phyloP scores from a whole-genome alignment of 1,140 invertebrate species.

The Lasioglossum baleicum region DNA sequence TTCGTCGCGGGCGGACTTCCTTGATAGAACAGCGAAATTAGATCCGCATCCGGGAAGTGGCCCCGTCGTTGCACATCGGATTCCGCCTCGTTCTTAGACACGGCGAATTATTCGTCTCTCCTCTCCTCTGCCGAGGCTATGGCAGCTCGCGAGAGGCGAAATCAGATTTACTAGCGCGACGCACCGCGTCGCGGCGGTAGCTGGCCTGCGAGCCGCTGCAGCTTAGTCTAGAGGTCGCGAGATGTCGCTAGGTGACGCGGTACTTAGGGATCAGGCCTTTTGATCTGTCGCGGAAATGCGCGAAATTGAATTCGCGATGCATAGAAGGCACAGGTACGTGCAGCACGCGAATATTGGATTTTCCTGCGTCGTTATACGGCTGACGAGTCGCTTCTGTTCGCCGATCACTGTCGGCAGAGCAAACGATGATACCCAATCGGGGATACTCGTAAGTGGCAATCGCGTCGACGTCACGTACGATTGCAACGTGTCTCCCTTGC shows the following conservation, averaged over 20 bases:
- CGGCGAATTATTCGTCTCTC: slow-evolving; percentile 10
- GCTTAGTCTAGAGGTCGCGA: no score
- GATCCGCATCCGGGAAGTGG: background rate
- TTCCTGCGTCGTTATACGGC: slow-evolving; percentile 53
- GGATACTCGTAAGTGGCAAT: slow-evolving; percentile 57
- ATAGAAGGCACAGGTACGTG: slow-evolving; percentile 25
- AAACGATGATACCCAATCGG: slow-evolving; percentile 56
- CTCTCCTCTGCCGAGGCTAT: no score
- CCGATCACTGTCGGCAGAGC: slow-evolving; percentile 34
- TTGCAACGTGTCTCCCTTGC: slow-evolving; percentile 52
- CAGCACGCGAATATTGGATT: slow-evolving; percentile 56
- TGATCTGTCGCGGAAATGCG: slow-evolving; percentile 38
- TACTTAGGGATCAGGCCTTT: slow-evolving; percentile 15
- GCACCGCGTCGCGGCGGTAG: no score
- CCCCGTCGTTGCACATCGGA: slow-evolving; percentile 11
- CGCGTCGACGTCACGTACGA: slow-evolving; percentile 57
- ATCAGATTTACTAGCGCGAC: no score
- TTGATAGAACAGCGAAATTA: slow-evolving; percentile 27
- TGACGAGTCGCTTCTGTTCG: slow-evolving; percentile 51
- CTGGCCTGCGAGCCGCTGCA: no score
- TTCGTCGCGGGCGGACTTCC: background rate
- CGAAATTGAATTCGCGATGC: slow-evolving; percentile 53
- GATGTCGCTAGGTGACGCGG: no score
- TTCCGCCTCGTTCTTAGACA: slow-evolving; percentile 19
- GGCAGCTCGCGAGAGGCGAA: no score